These are phyloP conservation scores for Crenichthys baileyi DNA, from an alignment of 2,797 vertebrate genomes.

Conservation along the genomic window DNA sequence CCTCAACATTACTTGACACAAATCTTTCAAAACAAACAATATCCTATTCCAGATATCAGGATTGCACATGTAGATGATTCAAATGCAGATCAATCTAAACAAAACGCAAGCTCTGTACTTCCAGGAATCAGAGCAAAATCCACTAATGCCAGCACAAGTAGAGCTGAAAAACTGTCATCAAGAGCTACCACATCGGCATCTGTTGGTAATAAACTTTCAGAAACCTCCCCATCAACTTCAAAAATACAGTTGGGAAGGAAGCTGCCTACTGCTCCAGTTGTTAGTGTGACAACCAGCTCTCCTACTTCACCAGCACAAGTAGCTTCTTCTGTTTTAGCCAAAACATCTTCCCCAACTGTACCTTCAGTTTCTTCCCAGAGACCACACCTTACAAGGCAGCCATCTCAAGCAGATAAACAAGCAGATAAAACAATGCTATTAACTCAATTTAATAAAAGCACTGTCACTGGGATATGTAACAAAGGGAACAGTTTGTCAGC, in stretches of 20 bases:
- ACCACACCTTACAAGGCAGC: conserved; percentile 66
- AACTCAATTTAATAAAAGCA: conserved; percentile 37
- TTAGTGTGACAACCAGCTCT: conserved; percentile 13
- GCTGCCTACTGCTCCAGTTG: conserved; percentile 50
- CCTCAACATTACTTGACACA: conserved; percentile 53
- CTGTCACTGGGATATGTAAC: conserved; percentile 11
- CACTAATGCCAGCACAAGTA: conserved; percentile 61
- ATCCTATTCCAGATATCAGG: conserved; percentile 73
- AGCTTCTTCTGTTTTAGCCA: conserved; percentile 23
- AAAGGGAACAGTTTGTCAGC: conserved; percentile 19
- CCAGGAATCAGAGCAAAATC: conserved; percentile 77
- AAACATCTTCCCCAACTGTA: conserved; percentile 33
- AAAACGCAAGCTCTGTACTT: conserved; percentile 76
- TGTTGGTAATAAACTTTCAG: conserved; percentile 40
- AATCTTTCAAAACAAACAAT: conserved; percentile 57
- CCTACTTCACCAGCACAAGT: conserved; percentile 20
- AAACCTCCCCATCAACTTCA: conserved; percentile 43
- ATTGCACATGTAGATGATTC: conserved; percentile 74
- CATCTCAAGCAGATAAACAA: conserved; percentile 64
- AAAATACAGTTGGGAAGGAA: conserved; percentile 63
- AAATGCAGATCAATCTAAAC: conserved; percentile 59
- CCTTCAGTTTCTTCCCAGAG: conserved; percentile 50
- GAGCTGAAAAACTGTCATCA: conserved; percentile 46
- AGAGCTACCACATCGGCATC: conserved; percentile 22
- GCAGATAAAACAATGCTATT: conserved; percentile 34